Percentiles rank a stretch among this genome's conserved stretches.
Evolutionary conservation across 2,888 invertebrate genomes (phyloP).

Genomic region (Euproctis similis): DNA sequence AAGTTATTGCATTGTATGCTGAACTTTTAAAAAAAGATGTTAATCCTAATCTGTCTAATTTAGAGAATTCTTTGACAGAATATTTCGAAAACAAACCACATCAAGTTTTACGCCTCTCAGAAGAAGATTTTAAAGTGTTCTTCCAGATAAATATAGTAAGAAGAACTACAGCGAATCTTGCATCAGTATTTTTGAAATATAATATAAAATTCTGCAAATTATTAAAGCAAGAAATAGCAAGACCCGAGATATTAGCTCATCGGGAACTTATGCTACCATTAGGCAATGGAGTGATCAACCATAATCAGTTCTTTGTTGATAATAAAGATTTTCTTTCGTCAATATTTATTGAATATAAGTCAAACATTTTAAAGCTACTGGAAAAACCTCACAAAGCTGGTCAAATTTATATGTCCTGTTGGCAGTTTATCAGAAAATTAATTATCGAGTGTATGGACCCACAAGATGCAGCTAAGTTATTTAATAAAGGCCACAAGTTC

Average conservation of each 20-base stretch:
- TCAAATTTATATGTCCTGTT: constrained; percentile 77
- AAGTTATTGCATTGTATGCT: constrained; percentile 57
- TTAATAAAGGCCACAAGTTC: constrained; percentile 78
- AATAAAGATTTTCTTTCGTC: constrained; percentile 61
- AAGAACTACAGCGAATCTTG: constrained; percentile 76
- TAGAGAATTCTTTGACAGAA: constrained; percentile 72
- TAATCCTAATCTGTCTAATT: constrained; percentile 60
- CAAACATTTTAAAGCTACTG: constrained; percentile 77
- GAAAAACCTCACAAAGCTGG: constrained; percentile 83
- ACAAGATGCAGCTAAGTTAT: constrained; percentile 61
- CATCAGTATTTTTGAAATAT: constrained; percentile 73
- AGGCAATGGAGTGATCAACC: constrained; percentile 60
- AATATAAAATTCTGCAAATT: constrained; percentile 61
- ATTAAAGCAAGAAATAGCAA: constrained; percentile 61
- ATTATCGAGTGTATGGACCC: constrained; percentile 76
- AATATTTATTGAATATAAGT: constrained; percentile 77
- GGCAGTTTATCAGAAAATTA: constrained; percentile 74
- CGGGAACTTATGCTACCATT: constrained; percentile 80
- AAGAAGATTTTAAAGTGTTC: constrained; percentile 71
- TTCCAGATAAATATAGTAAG: constrained; percentile 67
- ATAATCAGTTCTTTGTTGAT: constrained; percentile 52
- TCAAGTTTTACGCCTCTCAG: constrained; percentile 61
- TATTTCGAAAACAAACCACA: constrained; percentile 79
- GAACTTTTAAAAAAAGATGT: constrained; percentile 53
- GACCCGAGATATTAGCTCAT: constrained; percentile 66